Evolutionary conservation across 2,797 vertebrate species (phyloP).

Genomic region (Phoxinus dragarum): DNA sequence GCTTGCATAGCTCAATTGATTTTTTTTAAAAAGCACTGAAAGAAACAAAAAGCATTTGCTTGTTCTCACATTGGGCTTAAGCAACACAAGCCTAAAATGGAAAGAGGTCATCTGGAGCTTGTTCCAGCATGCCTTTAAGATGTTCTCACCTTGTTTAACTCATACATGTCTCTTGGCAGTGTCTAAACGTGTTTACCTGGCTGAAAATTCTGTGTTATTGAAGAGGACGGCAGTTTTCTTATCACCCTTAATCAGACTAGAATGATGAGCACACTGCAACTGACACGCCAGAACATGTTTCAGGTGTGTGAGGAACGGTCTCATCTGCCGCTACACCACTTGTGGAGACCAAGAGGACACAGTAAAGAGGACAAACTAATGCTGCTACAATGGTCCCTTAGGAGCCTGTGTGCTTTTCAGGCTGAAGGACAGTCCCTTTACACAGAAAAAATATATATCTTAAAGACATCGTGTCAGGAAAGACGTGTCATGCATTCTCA

Average conservation of each 20-base stretch:
- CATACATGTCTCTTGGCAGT: constrained; percentile 7
- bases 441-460: neutral
- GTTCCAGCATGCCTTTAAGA: constrained; percentile 18
- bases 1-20: constrained; percentile 16
- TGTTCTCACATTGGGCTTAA: constrained; percentile 28
- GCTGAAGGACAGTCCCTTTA: constrained; percentile 38
- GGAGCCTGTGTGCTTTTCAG: constrained; percentile 10
- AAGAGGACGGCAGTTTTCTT: constrained; percentile 20
- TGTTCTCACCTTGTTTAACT: neutral
- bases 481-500: neutral
- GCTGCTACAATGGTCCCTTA: constrained; percentile 5
- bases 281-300: constrained; percentile 9
- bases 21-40: constrained; percentile 12
- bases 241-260: neutral
- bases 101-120: constrained; percentile 16
- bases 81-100: neutral
- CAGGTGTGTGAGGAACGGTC: constrained; percentile 22
- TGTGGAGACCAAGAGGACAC: constrained; percentile 8
- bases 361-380: constrained; percentile 25
- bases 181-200: neutral
- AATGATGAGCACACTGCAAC: neutral
- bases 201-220: constrained; percentile 5
- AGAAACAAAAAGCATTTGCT: constrained; percentile 29
- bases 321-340: neutral
- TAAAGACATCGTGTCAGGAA: neutral